These are phyloP conservation scores for Crypturellus undulatus DNA, from an alignment of 2,113 vertebrate genomes.

Conservation along the genomic window DNA sequence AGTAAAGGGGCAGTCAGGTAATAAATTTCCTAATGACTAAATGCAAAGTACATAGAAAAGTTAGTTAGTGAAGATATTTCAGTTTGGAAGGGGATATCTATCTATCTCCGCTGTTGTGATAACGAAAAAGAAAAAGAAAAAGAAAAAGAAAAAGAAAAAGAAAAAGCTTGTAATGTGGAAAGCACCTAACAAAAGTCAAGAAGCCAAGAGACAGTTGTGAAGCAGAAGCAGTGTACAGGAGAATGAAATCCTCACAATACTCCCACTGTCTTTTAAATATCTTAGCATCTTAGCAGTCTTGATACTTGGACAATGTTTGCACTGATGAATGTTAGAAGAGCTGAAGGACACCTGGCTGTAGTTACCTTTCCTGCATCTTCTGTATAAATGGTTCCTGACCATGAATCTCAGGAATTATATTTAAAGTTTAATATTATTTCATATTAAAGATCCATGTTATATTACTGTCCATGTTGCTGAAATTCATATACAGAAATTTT, in stretches of 20 bases:
- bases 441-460: background rate
- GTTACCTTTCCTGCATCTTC: background rate
- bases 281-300: background rate
- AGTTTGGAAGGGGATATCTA: background rate
- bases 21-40: background rate
- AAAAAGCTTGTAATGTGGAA: background rate
- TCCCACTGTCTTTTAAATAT: background rate
- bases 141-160: no score
- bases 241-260: background rate
- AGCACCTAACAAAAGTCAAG: background rate
- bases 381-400: background rate
- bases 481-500: background rate
- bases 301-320: background rate
- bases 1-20: rapidly evolving
- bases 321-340: background rate
- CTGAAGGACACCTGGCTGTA: background rate
- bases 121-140: background rate
- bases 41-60: background rate
- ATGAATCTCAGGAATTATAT: background rate
- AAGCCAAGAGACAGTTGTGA: background rate
- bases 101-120: background rate
- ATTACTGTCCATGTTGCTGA: background rate
- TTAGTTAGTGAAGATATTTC: background rate
- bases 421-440: background rate
- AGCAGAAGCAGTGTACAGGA: background rate